Conservation (phyloP, 2,888 invertebrate genomes). For the Pristionchus maxplancki region DNA sequence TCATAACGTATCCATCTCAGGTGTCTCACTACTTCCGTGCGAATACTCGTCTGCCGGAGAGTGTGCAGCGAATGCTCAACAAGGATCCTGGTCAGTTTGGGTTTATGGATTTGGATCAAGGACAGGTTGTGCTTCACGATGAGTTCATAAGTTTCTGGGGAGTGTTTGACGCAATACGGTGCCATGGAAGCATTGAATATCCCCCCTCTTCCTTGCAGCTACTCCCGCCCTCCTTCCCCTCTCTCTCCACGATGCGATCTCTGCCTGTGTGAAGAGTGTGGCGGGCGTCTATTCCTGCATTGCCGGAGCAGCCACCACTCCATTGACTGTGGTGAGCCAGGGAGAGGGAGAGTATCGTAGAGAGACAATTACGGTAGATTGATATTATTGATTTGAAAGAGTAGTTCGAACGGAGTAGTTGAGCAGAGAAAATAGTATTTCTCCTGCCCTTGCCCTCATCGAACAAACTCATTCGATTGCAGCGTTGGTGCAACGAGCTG, state of each 20-base stretch:
- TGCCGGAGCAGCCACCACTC: neutral
- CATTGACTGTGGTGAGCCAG: neutral
- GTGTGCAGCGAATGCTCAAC: conserved; percentile 5
- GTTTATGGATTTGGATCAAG: too few relatives aligned
- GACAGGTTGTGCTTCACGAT: neutral
- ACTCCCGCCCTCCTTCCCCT: neutral
- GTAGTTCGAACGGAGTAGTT: neutral
- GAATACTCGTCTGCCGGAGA: neutral
- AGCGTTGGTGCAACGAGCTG: conserved; percentile 38
- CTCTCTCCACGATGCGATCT: conserved; percentile 27
- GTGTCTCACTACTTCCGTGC: conserved; percentile 27
- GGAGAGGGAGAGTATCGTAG: neutral
- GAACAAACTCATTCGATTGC: neutral
- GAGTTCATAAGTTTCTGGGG: neutral
- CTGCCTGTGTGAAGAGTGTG: neutral
- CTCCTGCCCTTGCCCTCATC: too few relatives aligned
- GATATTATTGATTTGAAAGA: too few relatives aligned
- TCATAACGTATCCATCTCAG: neutral
- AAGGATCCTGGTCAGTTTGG: neutral
- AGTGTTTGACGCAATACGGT: too few relatives aligned
- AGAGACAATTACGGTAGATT: conserved; percentile 6
- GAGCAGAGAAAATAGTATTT: neutral
- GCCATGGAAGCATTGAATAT: too few relatives aligned
- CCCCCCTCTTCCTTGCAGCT: neutral
- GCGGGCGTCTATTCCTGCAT: neutral